Percentiles rank a stretch among this genome's conserved stretches.
phyloP scores from a whole-genome alignment of 2,888 invertebrate genomes.

The Leptinotarsa tumamoca region DNA sequence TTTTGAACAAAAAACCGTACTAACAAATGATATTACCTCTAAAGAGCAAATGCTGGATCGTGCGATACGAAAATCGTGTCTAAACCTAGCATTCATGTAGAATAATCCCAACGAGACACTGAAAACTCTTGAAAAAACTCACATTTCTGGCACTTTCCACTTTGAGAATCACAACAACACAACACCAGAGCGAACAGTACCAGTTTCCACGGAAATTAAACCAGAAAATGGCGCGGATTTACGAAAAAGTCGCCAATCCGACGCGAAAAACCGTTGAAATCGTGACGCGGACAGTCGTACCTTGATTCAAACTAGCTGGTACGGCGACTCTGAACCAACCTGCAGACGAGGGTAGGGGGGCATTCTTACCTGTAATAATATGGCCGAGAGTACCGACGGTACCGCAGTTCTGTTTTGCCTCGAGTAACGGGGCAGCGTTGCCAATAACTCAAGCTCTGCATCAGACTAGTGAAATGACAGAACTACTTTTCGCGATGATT shows the following conservation, averaged over 20 bases:
- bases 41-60: conserved; percentile 50
- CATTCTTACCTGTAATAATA: conserved; percentile 48
- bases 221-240: conserved; percentile 6
- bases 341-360: conserved; percentile 48
- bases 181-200: not conserved
- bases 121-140: conserved; percentile 23
- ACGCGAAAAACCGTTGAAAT: conserved; percentile 41
- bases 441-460: not conserved
- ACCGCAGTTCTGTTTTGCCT: conserved; percentile 27
- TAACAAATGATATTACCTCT: conserved; percentile 41
- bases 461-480: not conserved
- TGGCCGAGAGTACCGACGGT: conserved; percentile 41
- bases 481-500: not conserved
- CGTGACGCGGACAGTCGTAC: conserved; percentile 43
- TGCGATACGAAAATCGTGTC: conserved; percentile 52
- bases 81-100: conserved; percentile 54
- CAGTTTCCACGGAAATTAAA: not conserved
- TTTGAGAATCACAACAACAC: conserved; percentile 9
- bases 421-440: conserved; percentile 22
- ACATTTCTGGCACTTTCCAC: conserved; percentile 19
- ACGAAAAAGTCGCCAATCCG: conserved; percentile 13
- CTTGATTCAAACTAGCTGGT: conserved; percentile 54
- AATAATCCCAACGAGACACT: conserved; percentile 40
- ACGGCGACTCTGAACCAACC: conserved; percentile 52
- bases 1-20: not conserved